Base-by-base conservation (phyloP, 2,797 vertebrate species). In the Ispidina lecontei region DNA sequence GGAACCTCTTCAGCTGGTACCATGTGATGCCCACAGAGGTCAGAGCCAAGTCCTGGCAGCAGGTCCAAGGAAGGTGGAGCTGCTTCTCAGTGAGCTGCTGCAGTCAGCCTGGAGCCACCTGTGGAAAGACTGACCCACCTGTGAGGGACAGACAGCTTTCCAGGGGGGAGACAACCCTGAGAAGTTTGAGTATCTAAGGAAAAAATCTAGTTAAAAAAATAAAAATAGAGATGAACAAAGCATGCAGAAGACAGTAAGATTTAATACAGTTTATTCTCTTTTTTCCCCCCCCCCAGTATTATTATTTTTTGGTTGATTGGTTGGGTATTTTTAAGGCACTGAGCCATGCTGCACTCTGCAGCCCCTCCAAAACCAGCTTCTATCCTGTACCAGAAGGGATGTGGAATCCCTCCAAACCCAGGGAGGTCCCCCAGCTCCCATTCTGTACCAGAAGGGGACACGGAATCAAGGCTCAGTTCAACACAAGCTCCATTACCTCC, bases 11-110 rank as follows among this genome's bases (percentile, higher is more conserved):
- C 64, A 12, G 12, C 69, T 35, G 25, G 21, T 35, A 25, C 35
- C 41, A 43, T 0, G 0, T 33, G 19, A 37, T 1, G 1, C 4
- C 18, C 59, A 25, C 2, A 3, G 4, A 47, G 37, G 26, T 44
- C 55, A 60, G 41, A 23, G 33, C 63, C 20, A 13, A 7, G 17
- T 60, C 39, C 78, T 47, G 15, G 2, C 62, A 63, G 62, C 44
- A 6, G 31, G 43, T 18, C 41, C 15, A 5, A 71, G 47, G 20
- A 43, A 35, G 58, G 35, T 47, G 51, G 12, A 7, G 22, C 0
- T 63, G 25, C 59, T 71, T 20, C 80, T 75, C 28, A 16, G 63
- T 2, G 44, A 49, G 26, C n/a, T 75, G 12, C 17, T 39, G 3
- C 14, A 28, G 5, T 20, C 60, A 65, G 77, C n/a, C 74, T 43